Percentiles rank a stretch among this genome's conserved stretches.
phyloP scores from a whole-genome alignment of 1,140 invertebrate genomes.

The Epicauta chinensis region DNA sequence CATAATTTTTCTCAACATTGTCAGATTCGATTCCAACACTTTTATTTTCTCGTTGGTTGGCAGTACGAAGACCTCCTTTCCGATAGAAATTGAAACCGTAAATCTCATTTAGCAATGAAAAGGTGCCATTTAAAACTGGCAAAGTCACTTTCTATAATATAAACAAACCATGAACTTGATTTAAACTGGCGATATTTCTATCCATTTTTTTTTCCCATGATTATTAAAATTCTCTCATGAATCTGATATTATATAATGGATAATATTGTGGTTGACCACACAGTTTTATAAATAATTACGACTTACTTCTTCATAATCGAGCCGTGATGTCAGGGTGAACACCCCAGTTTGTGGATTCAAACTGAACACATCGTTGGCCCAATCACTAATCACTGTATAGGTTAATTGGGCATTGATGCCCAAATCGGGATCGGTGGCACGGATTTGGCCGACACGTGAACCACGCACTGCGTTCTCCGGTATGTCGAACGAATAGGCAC shows the following conservation, averaged over 20 bases:
- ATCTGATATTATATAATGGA: no score
- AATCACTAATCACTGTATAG: conserved; percentile 85
- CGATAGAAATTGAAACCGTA: conserved; percentile 6
- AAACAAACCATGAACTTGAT: conserved; percentile 10
- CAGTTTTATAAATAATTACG: no score
- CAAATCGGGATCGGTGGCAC: conserved; percentile 75
- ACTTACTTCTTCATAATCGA: conserved; percentile 90
- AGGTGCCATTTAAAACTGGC: conserved; percentile 10
- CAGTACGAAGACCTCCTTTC: no score
- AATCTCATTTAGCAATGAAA: conserved; percentile 9
- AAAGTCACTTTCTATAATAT: conserved; percentile 10
- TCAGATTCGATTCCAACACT: no score
- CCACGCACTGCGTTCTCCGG: conserved; percentile 76
- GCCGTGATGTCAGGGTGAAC: conserved; percentile 78
- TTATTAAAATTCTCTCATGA: no score
- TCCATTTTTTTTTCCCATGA: no score
- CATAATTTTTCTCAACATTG: no score
- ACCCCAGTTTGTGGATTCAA: conserved; percentile 84
- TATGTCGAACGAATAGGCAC: conserved; percentile 84
- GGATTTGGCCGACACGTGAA: conserved; percentile 71
- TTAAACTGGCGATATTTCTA: no score
- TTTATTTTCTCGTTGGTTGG: no score
- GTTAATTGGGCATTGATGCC: conserved; percentile 83
- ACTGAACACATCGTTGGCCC: conserved; percentile 90
- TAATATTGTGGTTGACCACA: no score